phyloP scores from a whole-genome alignment of 2,113 vertebrate species.

The Plecotus auritus region DNA sequence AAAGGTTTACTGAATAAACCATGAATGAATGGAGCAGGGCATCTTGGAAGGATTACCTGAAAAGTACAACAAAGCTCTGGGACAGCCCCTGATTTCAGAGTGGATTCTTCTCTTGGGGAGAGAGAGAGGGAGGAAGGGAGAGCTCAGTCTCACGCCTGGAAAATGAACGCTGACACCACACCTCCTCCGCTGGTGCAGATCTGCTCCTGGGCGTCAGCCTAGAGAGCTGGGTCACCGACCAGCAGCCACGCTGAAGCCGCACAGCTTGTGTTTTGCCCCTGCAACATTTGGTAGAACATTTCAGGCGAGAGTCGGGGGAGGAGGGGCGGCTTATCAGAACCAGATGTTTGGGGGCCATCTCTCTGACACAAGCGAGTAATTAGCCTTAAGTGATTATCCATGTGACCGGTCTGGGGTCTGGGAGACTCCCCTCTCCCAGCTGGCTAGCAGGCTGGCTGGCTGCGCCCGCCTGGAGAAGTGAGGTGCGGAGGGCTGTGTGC shows the following conservation, averaged over 20 bases:
- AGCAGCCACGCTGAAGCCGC: conserved; percentile 70
- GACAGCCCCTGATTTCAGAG: conserved; percentile 53
- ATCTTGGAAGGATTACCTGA: background rate
- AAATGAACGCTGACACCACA: conserved; percentile 77
- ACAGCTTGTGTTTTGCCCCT: conserved; percentile 78
- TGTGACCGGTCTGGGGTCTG: conserved; percentile 58
- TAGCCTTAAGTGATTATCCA: conserved; percentile 80
- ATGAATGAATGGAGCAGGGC: background rate
- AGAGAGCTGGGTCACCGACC: conserved; percentile 71
- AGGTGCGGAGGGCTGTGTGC: background rate
- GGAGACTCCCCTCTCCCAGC: conserved; percentile 28
- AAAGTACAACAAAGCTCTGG: background rate
- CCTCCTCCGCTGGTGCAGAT: conserved; percentile 71
- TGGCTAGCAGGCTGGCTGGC: conserved; percentile 60
- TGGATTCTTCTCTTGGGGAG: conserved; percentile 55
- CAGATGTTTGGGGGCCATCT: conserved; percentile 83
- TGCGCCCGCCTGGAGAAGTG: conserved; percentile 55
- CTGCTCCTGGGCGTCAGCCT: conserved; percentile 76
- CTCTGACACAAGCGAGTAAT: conserved; percentile 77
- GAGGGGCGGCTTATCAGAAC: conserved; percentile 76
- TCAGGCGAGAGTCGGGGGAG: conserved; percentile 56
- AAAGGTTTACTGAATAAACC: background rate
- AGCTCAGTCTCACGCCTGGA: conserved; percentile 69
- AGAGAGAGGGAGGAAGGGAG: background rate
- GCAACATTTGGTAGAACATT: conserved; percentile 84